Evolutionary conservation across 2,888 invertebrate species (phyloP), one percentile per base, ranked within the genome.

Genomic region (Callyntrura guangdongensis): DNA sequence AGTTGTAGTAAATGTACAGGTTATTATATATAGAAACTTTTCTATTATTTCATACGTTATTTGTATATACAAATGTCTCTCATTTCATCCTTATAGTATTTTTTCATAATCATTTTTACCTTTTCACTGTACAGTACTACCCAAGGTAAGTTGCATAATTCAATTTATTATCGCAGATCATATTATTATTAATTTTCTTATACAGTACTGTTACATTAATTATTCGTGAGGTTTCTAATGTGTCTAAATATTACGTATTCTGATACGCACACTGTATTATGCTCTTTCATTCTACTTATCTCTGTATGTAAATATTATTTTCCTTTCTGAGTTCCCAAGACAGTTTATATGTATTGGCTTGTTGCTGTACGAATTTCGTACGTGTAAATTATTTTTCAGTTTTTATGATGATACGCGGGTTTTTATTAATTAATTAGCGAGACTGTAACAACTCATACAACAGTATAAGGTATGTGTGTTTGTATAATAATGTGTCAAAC

Each of bases 91-190:
- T n/a, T n/a, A n/a, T n/a, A n/a, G 59, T 59, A 59, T n/a, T n/a
- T 59, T 17, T 59, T n/a, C 17, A 53, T 61, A n/a, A 17, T 61
- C n/a, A 17, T 64, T 64, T 77, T 77, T 27, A 25, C 2, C 36
- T 49, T 82, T 82, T 82, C 67, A 12, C 77, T 87, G 69, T 89
- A 85, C 84, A 85, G 79, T 89, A 85, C 89, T 90, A 85, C 85
- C 74, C 64, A 61, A 36, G 11, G 69, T 69, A 69, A 85, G 89
- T 90, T 90, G 89, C 89, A 90, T 90, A 90, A 77, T 85, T 74
- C 53, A 69, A 90, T 49, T 74, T 77, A 77, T 85, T 90, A 90
- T 90, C 89, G 89, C 89, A 90, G 89, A 90, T 90, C 89, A 89
- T 89, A 89, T 85, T 86, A 86, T 86, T 79, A 53, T 53, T 69